These are phyloP conservation scores for Dicranocentrus wangi DNA, from an alignment of 2,888 invertebrate genomes.

Conservation along the genomic window DNA sequence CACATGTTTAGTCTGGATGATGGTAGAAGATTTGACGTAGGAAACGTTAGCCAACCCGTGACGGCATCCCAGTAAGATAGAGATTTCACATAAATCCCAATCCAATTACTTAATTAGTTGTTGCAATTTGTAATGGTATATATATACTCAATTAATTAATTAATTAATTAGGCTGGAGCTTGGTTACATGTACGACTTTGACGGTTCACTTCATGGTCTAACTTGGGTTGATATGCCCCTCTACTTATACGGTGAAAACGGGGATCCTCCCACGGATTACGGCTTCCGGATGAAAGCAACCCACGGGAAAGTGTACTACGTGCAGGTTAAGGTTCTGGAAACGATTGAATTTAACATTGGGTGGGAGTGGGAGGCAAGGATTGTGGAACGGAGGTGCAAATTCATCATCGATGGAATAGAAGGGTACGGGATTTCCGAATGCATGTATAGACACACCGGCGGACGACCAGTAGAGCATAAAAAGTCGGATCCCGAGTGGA, in stretches of 20 bases:
- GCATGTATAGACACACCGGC: constrained; percentile 79
- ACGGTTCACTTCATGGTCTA: constrained; percentile 78
- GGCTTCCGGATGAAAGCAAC: constrained; percentile 79
- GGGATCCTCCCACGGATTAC: constrained; percentile 79
- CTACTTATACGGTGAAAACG: constrained; percentile 80
- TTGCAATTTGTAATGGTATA: too few species aligned
- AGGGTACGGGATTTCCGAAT: constrained; percentile 81
- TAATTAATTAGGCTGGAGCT: constrained; percentile 82
- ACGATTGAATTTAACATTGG: constrained; percentile 79
- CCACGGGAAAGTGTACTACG: constrained; percentile 77
- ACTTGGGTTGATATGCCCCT: constrained; percentile 78
- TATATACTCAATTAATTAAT: too few species aligned
- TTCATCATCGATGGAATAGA: constrained; percentile 80
- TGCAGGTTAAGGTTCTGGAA: constrained; percentile 77
- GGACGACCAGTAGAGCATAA: constrained; percentile 77
- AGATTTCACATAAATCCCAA: too few species aligned
- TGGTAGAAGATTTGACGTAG: constrained; percentile 81
- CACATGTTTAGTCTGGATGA: constrained; percentile 85
- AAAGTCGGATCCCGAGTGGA: constrained; percentile 73
- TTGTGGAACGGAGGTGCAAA: constrained; percentile 79
- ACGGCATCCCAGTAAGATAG: constrained; percentile 79
- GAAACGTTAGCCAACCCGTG: constrained; percentile 85
- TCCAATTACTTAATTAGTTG: too few species aligned
- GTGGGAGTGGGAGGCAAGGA: constrained; percentile 78
- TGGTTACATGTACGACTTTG: constrained; percentile 79